Evolutionary conservation across 2,888 invertebrate genomes (phyloP).

Genomic region (Caenorhabditis imperialis): DNA sequence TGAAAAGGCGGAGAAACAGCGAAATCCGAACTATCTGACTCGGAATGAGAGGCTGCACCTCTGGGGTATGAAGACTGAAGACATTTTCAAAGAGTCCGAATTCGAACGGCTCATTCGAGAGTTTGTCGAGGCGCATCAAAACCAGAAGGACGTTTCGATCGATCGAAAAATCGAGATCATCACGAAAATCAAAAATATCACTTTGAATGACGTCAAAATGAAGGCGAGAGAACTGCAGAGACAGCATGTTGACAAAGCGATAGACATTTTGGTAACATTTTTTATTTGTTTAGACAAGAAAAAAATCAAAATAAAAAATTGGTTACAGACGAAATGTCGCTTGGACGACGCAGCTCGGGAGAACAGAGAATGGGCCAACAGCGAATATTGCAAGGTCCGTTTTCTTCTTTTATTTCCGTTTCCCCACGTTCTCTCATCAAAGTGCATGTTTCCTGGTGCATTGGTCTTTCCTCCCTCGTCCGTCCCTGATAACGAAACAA

Average conservation of each 20-base stretch:
- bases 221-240: constrained; percentile 19
- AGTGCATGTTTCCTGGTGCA: no score
- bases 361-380: neutral
- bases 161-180: constrained; percentile 35
- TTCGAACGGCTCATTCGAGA: constrained; percentile 12
- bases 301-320: no score
- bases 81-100: constrained; percentile 12
- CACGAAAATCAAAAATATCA: constrained; percentile 11
- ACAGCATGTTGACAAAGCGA: constrained; percentile 21
- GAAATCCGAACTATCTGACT: neutral
- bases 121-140: constrained; percentile 12
- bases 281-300: no score
- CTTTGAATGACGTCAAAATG: constrained; percentile 5
- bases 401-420: neutral
- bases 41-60: neutral
- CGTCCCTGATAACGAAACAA: no score
- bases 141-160: constrained; percentile 5
- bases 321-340: neutral
- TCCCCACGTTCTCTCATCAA: no score
- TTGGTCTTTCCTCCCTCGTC: no score
- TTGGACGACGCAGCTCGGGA: neutral
- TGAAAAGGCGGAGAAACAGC: neutral
- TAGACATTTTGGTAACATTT: constrained; percentile 30
- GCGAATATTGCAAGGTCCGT: constrained; percentile 17
- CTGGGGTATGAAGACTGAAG: constrained; percentile 11